Conservation (phyloP, 2,888 invertebrate species). For the Campoplex capitator region DNA sequence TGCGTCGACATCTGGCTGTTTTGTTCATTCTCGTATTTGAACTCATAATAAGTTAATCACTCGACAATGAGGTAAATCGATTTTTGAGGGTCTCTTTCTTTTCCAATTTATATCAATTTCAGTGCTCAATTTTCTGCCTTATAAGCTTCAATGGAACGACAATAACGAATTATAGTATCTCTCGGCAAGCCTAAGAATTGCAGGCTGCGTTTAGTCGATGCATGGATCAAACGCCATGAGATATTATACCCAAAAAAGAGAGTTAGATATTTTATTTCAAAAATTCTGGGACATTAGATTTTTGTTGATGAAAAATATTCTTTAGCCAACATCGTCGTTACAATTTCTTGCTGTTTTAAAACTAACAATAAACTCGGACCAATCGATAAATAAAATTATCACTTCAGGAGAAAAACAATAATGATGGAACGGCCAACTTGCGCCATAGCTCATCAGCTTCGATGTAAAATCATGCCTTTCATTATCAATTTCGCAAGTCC, state of each 20-base stretch:
- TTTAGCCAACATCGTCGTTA: not conserved
- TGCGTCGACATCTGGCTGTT: not conserved
- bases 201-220: slow-evolving; percentile 30
- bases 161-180: slow-evolving; percentile 59
- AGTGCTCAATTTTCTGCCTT: slow-evolving; percentile 47
- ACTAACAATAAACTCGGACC: not conserved
- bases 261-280: not conserved
- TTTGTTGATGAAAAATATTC: slow-evolving; percentile 3
- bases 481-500: no score
- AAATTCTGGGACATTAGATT: slow-evolving; percentile 12
- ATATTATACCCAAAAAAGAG: not conserved
- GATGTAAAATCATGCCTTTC: not conserved
- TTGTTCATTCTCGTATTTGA: slow-evolving; percentile 15
- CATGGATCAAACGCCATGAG: slow-evolving; percentile 34
- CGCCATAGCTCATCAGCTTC: not conserved
- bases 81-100: slow-evolving; percentile 63
- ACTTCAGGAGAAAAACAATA: not conserved
- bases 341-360: not conserved
- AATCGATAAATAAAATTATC: no score
- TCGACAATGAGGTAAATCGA: slow-evolving; percentile 66
- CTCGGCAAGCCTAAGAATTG: slow-evolving; percentile 28
- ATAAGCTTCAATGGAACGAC: slow-evolving; percentile 60
- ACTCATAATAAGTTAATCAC: slow-evolving; percentile 60
- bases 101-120: slow-evolving; percentile 61
- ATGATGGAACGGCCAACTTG: not conserved